Conservation (phyloP, 2,797 vertebrate species). For the Acanthis flammea region DNA sequence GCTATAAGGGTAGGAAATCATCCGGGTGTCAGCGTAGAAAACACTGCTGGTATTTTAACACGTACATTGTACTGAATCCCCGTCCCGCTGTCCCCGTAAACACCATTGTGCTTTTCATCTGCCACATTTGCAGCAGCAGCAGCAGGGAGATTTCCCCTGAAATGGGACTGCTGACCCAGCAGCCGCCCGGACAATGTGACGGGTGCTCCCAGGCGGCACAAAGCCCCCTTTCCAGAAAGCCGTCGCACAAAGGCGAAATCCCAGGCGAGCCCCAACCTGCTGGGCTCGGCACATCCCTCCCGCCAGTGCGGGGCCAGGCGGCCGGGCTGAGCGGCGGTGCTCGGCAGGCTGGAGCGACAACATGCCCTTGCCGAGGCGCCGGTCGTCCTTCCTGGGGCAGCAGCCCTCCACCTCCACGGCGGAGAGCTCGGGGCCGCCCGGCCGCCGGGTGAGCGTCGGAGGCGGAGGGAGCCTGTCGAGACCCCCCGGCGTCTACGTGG, state of each 20-base stretch:
- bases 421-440: conserved; percentile 57
- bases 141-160: conserved; percentile 77
- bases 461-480: background rate
- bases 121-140: conserved; percentile 67
- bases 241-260: conserved; percentile 63
- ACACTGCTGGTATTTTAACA: conserved; percentile 35
- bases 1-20: background rate
- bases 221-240: conserved; percentile 84
- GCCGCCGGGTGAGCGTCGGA: conserved; percentile 65
- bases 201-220: conserved; percentile 70
- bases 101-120: conserved; percentile 60
- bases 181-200: conserved; percentile 70
- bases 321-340: conserved; percentile 33
- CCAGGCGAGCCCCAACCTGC: conserved; percentile 26
- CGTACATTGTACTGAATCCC: conserved; percentile 8
- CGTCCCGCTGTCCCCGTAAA: conserved; percentile 6
- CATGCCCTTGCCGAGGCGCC: conserved; percentile 88
- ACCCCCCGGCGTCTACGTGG: conserved; percentile 77
- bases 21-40: background rate
- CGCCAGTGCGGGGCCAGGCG: conserved; percentile 28
- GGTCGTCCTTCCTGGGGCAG: conserved; percentile 85
- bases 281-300: conserved; percentile 67
- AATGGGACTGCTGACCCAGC: conserved; percentile 78
- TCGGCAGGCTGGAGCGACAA: conserved; percentile 21
- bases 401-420: conserved; percentile 66